phyloP scores from a whole-genome alignment of 2,797 vertebrate species.

The Lagodon rhomboides region DNA sequence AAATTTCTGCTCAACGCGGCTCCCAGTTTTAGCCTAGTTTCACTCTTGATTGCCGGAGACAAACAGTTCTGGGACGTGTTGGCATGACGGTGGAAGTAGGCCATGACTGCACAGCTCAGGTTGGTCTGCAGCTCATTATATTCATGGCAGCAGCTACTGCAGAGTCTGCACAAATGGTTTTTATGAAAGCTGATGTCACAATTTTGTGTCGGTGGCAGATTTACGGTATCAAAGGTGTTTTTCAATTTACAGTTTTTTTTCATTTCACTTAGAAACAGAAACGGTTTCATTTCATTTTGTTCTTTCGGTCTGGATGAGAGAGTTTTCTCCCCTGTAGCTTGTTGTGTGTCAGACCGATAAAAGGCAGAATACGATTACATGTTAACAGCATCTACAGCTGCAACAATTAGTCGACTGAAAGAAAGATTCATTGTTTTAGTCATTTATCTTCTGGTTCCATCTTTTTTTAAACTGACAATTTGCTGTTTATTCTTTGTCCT shows the following conservation, averaged over 20 bases:
- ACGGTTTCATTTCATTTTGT: background rate
- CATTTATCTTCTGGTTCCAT: no score
- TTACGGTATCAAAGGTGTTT: background rate
- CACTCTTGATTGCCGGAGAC: slow-evolving; percentile 49
- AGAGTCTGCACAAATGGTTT: slow-evolving; percentile 21
- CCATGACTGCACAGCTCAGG: slow-evolving; percentile 43
- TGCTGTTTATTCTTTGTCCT: no score
- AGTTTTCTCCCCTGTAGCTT: background rate
- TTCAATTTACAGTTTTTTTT: background rate
- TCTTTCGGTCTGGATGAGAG: background rate
- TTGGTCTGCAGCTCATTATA: slow-evolving; percentile 28
- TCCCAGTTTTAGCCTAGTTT: slow-evolving; percentile 64
- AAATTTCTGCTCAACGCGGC: slow-evolving; percentile 47
- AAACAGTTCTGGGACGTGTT: slow-evolving; percentile 63
- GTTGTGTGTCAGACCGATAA: slow-evolving; percentile 15
- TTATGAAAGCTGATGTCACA: slow-evolving; percentile 28
- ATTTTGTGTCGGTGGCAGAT: slow-evolving; percentile 13
- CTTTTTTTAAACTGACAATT: no score
- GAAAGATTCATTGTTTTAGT: no score
- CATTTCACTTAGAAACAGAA: background rate
- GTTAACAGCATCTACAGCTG: background rate
- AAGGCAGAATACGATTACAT: background rate
- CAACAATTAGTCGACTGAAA: no score
- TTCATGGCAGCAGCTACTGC: background rate
- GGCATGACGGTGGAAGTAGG: slow-evolving; percentile 55